phyloP scores from a whole-genome alignment of 2,113 vertebrate genomes.

The Parotia lawesii region DNA sequence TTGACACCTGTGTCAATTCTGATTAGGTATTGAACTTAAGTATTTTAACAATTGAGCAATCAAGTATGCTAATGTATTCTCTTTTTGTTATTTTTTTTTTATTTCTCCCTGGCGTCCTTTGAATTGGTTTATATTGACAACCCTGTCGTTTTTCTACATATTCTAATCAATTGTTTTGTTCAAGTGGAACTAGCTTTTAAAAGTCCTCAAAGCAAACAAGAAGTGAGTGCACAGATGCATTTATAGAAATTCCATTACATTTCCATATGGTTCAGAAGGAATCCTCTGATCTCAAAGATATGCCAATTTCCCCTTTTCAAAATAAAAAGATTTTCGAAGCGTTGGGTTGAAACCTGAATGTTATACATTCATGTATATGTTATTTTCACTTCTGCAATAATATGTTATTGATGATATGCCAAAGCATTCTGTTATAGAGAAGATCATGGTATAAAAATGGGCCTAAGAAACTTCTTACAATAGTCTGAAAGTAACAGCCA shows the following conservation, averaged over 20 bases:
- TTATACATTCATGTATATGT: neutral
- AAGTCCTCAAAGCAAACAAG: neutral
- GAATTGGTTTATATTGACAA: neutral
- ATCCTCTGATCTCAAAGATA: neutral
- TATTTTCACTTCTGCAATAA: neutral
- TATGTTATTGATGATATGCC: neutral
- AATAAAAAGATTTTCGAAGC: neutral
- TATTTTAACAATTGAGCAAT: neutral
- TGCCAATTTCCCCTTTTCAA: neutral
- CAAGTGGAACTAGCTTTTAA: neutral
- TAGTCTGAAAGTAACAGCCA: neutral
- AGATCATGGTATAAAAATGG: neutral
- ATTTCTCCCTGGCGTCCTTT: neutral
- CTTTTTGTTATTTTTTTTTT: neutral
- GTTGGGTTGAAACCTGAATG: neutral
- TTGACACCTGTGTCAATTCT: neutral
- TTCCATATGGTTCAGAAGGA: neutral
- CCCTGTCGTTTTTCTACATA: neutral
- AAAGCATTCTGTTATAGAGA: neutral
- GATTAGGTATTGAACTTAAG: neutral
- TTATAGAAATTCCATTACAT: neutral
- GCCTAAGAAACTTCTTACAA: neutral
- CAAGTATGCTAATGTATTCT: neutral
- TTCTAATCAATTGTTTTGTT: neutral
- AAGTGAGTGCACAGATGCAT: neutral